phyloP scores from a whole-genome alignment of 2,888 invertebrate species.

The Dynastes grantii region DNA sequence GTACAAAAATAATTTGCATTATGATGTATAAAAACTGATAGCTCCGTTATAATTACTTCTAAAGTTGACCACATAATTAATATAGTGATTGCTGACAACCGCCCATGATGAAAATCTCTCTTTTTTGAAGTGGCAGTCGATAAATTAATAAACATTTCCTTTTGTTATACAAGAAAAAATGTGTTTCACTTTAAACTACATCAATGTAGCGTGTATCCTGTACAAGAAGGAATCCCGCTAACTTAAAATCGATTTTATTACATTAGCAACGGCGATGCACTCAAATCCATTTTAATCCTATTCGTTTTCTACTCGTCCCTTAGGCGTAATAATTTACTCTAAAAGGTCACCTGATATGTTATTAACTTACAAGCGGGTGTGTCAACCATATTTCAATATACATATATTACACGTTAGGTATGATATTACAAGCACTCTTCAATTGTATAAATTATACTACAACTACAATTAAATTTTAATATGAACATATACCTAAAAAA shows the following conservation, averaged over 20 bases:
- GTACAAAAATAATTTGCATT: not conserved
- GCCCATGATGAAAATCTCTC: slow-evolving; percentile 14
- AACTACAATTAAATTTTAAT: not conserved
- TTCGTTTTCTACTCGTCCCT: slow-evolving; percentile 52
- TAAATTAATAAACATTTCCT: slow-evolving; percentile 16
- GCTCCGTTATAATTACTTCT: slow-evolving; percentile 3
- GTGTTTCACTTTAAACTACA: slow-evolving; percentile 3
- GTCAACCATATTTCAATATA: slow-evolving; percentile 33
- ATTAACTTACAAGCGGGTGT: slow-evolving; percentile 34
- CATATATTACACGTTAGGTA: not conserved
- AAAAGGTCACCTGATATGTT: slow-evolving; percentile 30
- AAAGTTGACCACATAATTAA: slow-evolving; percentile 28
- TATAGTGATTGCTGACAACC: slow-evolving; percentile 22
- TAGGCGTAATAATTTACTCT: slow-evolving; percentile 34
- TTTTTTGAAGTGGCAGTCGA: slow-evolving; percentile 5
- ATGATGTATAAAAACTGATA: not conserved
- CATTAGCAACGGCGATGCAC: slow-evolving; percentile 55
- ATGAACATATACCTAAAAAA: not conserved
- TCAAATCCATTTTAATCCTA: slow-evolving; percentile 54
- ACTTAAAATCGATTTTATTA: slow-evolving; percentile 59
- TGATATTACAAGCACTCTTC: not conserved
- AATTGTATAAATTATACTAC: not conserved
- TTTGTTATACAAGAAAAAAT: not conserved
- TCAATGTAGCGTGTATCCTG: slow-evolving; percentile 1
- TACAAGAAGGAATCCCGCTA: slow-evolving; percentile 52